Conservation (phyloP, 2,113 vertebrate species). For the Chlamydotis undulata region DNA sequence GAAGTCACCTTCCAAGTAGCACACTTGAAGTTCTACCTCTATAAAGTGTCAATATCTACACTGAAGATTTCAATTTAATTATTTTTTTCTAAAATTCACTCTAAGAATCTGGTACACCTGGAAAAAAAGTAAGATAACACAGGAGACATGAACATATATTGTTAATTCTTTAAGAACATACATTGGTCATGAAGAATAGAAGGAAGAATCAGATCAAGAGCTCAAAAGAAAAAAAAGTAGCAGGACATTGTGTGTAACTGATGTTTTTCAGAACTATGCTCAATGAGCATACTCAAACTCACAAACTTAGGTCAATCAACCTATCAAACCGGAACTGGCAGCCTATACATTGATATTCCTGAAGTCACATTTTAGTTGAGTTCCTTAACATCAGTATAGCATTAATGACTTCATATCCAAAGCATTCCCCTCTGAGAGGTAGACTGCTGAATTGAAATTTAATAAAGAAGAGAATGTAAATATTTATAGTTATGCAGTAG, state of each 20-base stretch:
- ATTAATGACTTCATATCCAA: neutral
- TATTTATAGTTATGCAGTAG: neutral
- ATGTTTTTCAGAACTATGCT: neutral
- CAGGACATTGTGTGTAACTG: neutral
- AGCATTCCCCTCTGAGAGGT: neutral
- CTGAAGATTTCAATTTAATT: neutral
- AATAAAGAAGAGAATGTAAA: neutral
- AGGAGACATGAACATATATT: neutral
- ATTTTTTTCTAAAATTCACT: neutral
- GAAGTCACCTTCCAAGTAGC: neutral
- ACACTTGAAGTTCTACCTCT: neutral
- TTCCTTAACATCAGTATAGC: neutral
- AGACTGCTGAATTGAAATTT: neutral
- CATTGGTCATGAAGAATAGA: neutral
- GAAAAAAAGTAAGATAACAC: neutral
- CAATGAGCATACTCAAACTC: neutral
- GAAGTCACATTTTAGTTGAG: neutral
- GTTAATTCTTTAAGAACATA: neutral
- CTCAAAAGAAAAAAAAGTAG: neutral
- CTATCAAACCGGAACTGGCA: neutral
- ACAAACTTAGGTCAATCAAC: neutral
- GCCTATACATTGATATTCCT: neutral
- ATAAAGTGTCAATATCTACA: neutral
- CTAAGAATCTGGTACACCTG: neutral
- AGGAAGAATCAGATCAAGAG: neutral